phyloP scores from a whole-genome alignment of 2,888 invertebrate species.

The Dryococelus australis region DNA sequence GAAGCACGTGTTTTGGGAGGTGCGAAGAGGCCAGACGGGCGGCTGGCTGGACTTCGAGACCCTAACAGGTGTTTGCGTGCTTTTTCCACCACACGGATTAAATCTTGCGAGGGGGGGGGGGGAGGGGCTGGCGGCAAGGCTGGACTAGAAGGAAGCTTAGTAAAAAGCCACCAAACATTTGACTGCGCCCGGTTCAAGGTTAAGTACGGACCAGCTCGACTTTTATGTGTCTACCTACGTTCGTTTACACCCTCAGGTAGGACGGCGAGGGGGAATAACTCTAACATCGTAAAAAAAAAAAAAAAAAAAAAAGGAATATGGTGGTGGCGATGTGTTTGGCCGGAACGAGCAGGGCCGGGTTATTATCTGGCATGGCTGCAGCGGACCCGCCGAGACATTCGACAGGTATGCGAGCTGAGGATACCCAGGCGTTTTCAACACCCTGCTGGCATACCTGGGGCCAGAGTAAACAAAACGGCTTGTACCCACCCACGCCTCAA shows the following conservation, averaged over 20 bases:
- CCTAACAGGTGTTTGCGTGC: background rate
- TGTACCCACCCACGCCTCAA: no score
- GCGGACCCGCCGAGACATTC: background rate
- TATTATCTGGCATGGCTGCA: background rate
- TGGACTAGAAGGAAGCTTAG: background rate
- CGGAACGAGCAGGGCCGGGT: background rate
- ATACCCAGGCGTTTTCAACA: no score
- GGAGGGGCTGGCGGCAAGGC: background rate
- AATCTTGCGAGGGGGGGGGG: no score
- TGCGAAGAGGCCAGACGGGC: no score
- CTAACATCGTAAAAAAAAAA: background rate
- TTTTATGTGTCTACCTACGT: slow-evolving; percentile 6
- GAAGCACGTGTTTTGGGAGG: no score
- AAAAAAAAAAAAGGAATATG: background rate
- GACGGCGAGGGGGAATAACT: background rate
- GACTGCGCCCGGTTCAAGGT: background rate
- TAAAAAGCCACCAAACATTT: slow-evolving; percentile 16
- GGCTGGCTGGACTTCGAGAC: no score
- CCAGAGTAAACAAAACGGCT: background rate
- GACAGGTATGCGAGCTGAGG: background rate
- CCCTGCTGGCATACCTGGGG: background rate
- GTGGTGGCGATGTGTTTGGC: background rate
- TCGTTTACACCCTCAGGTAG: slow-evolving; percentile 10
- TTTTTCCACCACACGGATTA: background rate
- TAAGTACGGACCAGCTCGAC: background rate